Evolutionary conservation across 2,888 invertebrate species (phyloP).

Genomic region (Quadroppia sp.): DNA sequence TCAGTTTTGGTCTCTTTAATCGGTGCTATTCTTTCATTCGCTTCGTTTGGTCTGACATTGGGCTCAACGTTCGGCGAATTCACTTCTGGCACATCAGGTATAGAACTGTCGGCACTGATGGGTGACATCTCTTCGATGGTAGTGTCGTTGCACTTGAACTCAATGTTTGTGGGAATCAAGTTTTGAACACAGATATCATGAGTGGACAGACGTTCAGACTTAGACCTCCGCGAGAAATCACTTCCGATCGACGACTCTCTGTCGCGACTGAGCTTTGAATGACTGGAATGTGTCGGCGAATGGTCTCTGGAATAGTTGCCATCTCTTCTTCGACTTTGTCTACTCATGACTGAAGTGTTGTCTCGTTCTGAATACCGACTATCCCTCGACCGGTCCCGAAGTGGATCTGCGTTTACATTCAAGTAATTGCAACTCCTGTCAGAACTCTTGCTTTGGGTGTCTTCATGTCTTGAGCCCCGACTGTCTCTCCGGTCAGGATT

Average conservation of each 20-base stretch:
- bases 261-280: slow-evolving; percentile 16
- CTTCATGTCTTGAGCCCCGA: neutral
- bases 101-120: slow-evolving; percentile 18
- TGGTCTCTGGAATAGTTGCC: slow-evolving; percentile 3
- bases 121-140: slow-evolving; percentile 31
- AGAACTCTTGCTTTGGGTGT: neutral
- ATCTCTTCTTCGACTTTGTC: neutral
- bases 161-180: neutral
- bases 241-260: slow-evolving; percentile 29
- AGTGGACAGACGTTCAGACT: neutral
- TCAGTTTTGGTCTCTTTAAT: neutral
- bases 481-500: neutral
- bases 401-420: neutral
- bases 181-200: neutral
- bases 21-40: neutral
- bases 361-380: slow-evolving; percentile 29
- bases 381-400: slow-evolving; percentile 7
- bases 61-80: neutral
- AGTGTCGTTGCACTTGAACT: neutral
- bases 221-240: slow-evolving; percentile 31
- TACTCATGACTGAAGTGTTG: slow-evolving; percentile 14
- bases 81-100: slow-evolving; percentile 21
- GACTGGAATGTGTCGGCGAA: slow-evolving; percentile 25
- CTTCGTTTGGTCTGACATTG: neutral
- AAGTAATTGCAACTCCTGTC: neutral